Conservation (phyloP, 2,888 invertebrate species). For the Ectemnius continuus region DNA sequence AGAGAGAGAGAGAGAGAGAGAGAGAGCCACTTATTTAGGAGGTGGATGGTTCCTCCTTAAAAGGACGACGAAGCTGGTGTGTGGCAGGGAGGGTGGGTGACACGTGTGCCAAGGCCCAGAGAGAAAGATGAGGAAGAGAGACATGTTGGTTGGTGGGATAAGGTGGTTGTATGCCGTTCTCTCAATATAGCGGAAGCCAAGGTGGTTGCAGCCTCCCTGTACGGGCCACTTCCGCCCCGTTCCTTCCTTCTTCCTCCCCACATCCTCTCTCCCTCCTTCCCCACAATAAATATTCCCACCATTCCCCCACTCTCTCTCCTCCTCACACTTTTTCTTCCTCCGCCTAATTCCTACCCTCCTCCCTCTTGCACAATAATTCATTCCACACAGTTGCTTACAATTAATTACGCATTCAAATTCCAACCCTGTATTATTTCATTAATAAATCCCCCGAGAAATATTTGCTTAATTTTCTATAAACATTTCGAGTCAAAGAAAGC, state of each 20-base stretch:
- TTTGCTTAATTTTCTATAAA: too few relatives aligned
- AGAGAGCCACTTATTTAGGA: slow-evolving; percentile 30
- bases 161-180: slow-evolving; percentile 66
- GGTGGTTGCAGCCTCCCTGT: slow-evolving; percentile 76
- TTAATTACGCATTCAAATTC: too few relatives aligned
- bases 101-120: slow-evolving; percentile 58
- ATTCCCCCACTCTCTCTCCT: slow-evolving; percentile 7
- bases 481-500: too few relatives aligned
- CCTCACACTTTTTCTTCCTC: not conserved
- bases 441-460: too few relatives aligned
- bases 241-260: slow-evolving; percentile 31
- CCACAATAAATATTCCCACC: slow-evolving; percentile 4
- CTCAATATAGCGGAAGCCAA: slow-evolving; percentile 77
- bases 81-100: slow-evolving; percentile 28
- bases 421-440: too few relatives aligned
- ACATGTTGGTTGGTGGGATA: slow-evolving; percentile 38
- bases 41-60: slow-evolving; percentile 53
- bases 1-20: too few relatives aligned
- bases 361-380: too few relatives aligned
- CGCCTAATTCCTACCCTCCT: too few relatives aligned
- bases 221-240: slow-evolving; percentile 75
- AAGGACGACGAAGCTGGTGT: slow-evolving; percentile 43
- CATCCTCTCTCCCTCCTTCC: slow-evolving; percentile 17
- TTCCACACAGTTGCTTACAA: too few relatives aligned
- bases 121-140: slow-evolving; percentile 64